These are phyloP conservation scores for Ciconia nigra DNA, from an alignment of 2,797 vertebrate genomes.

Conservation along the genomic window DNA sequence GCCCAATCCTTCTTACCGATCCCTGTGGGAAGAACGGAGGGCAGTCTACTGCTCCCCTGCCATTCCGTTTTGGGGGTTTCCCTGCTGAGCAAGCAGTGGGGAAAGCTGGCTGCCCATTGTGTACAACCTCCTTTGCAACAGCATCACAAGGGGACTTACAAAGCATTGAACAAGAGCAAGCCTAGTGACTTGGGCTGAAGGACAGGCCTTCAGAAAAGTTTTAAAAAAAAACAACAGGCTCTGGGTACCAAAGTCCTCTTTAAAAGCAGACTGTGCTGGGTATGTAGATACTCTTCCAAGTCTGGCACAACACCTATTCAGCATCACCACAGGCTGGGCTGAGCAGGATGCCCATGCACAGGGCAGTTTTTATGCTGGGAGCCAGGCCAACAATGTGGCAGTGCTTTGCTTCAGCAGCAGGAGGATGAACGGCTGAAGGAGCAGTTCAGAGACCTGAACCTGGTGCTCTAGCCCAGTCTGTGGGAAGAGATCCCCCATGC, in stretches of 20 bases:
- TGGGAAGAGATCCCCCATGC: background rate
- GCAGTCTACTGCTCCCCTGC: background rate
- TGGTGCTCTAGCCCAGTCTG: background rate
- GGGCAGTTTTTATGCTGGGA: background rate
- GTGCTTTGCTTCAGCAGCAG: background rate
- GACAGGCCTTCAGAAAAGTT: background rate
- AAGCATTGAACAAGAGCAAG: background rate
- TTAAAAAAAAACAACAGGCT: background rate
- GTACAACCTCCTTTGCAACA: background rate
- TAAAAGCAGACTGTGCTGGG: background rate
- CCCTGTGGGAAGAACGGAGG: background rate
- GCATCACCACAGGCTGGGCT: background rate
- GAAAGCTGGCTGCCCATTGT: background rate
- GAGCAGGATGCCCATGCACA: background rate
- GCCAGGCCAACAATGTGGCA: background rate
- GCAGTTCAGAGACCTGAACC: background rate
- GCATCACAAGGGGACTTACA: rapidly evolving
- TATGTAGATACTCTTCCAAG: background rate
- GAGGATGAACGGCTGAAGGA: background rate
- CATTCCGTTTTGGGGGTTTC: background rate
- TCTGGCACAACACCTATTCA: background rate
- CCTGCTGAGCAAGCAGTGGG: rapidly evolving
- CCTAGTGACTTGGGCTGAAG: background rate
- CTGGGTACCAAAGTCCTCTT: background rate
- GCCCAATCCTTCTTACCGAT: background rate